Percentiles rank a stretch among this genome's conserved stretches.
Evolutionary conservation across 2,113 vertebrate genomes (phyloP).

Genomic region (Phaetusa simplex): DNA sequence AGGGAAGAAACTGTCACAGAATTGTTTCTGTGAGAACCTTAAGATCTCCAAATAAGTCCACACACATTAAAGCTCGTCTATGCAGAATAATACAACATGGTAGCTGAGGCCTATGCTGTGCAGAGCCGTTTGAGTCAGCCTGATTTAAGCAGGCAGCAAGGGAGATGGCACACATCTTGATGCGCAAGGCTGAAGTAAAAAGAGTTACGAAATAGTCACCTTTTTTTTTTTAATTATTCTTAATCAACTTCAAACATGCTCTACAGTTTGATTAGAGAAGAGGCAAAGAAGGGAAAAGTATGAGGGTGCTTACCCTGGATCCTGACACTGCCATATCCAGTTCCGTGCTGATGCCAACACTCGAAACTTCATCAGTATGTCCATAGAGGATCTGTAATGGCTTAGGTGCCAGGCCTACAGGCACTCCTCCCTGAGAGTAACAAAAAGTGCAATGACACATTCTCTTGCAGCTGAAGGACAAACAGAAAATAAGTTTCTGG

Average conservation of each 20-base stretch:
- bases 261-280: not conserved
- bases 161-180: not conserved
- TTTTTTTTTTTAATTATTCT: not conserved
- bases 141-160: not conserved
- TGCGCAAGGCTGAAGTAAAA: not conserved
- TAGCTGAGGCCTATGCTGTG: not conserved
- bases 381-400: constrained; percentile 94
- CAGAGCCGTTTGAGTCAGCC: not conserved
- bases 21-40: not conserved
- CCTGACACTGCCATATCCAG: constrained; percentile 95
- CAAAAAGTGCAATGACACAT: constrained; percentile 60
- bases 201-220: not conserved
- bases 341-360: constrained; percentile 93
- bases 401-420: constrained; percentile 86
- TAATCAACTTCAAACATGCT: not conserved
- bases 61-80: not conserved
- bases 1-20: not conserved
- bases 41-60: not conserved
- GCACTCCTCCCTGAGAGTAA: constrained; percentile 83
- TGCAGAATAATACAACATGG: not conserved
- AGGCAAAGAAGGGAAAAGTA: not conserved
- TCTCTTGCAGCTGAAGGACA: constrained; percentile 53
- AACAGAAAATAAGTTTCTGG: constrained; percentile 19
- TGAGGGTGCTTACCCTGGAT: constrained; percentile 79
- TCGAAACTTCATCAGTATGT: constrained; percentile 89